Evolutionary conservation across 2,797 vertebrate species (phyloP).

Genomic region (Myotis planiceps): DNA sequence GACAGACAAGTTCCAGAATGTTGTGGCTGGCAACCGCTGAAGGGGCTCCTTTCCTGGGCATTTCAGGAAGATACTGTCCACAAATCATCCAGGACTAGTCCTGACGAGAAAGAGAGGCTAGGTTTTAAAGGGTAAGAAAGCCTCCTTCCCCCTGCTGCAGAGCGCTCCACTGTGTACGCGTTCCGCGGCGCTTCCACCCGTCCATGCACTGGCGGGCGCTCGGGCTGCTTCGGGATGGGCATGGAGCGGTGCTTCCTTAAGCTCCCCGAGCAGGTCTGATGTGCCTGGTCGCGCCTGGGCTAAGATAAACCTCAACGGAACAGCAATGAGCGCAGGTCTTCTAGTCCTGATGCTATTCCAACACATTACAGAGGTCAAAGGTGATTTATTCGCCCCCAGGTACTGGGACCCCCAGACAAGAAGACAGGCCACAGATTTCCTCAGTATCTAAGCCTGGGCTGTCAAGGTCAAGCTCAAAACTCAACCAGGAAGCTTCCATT

Average conservation of each 20-base stretch:
- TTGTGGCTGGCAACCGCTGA: neutral
- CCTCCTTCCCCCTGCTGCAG: too few species aligned
- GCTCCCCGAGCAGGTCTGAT: neutral
- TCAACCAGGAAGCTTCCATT: neutral
- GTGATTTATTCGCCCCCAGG: neutral
- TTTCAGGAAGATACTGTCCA: neutral
- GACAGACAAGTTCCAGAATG: neutral
- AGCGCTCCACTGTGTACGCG: too few species aligned
- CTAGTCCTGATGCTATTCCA: neutral
- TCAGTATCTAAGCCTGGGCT: neutral
- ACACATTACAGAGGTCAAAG: neutral
- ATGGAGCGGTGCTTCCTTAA: neutral
- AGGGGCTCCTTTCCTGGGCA: neutral
- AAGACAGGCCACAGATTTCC: neutral
- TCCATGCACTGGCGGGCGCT: too few species aligned
- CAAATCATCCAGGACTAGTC: neutral
- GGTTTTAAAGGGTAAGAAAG: neutral
- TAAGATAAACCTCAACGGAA: neutral
- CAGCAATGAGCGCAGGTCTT: neutral
- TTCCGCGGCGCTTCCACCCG: too few species aligned
- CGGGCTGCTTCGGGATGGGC: neutral
- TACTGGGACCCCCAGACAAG: neutral
- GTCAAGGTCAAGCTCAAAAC: neutral
- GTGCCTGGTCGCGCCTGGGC: neutral
- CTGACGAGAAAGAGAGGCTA: neutral